Percentiles rank a stretch among this genome's conserved stretches.
Conservation (phyloP, 1,140 invertebrate species). For the Cydia strobilella region DNA sequence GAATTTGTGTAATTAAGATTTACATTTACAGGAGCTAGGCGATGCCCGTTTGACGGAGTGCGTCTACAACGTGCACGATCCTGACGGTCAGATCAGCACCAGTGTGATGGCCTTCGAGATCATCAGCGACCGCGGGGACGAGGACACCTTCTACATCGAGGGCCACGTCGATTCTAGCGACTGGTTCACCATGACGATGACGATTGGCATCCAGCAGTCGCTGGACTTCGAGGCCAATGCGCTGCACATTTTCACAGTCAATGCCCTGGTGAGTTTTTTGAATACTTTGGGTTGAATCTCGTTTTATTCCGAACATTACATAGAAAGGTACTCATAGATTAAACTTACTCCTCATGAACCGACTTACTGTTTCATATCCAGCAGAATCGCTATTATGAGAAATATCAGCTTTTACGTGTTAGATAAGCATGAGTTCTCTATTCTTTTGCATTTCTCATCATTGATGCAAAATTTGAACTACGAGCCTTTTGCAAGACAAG, state of each 20-base stretch:
- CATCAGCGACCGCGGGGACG: conserved; percentile 55
- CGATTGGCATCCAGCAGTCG: conserved; percentile 47
- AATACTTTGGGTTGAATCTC: no score
- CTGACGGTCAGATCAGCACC: conserved; percentile 75
- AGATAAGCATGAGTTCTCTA: no score
- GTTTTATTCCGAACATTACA: neutral
- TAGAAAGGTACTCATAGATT: neutral
- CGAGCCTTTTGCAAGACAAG: no score
- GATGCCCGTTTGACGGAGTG: conserved; percentile 64
- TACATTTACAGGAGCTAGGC: conserved; percentile 63
- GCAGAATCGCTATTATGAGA: no score
- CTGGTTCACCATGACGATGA: conserved; percentile 64
- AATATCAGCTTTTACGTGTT: no score
- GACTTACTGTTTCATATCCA: no score
- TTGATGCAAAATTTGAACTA: no score
- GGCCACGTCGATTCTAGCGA: conserved; percentile 47
- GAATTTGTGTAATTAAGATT: neutral
- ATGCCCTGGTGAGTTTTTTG: conserved; percentile 59
- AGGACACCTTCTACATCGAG: conserved; percentile 59
- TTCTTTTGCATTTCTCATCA: no score
- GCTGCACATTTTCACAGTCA: conserved; percentile 71
- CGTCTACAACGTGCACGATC: conserved; percentile 70
- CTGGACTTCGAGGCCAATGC: conserved; percentile 64
- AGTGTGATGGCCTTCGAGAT: conserved; percentile 66
- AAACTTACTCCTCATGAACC: no score